Evolutionary conservation across 2,888 invertebrate genomes (phyloP).

Genomic region (Salpingus planirostris): DNA sequence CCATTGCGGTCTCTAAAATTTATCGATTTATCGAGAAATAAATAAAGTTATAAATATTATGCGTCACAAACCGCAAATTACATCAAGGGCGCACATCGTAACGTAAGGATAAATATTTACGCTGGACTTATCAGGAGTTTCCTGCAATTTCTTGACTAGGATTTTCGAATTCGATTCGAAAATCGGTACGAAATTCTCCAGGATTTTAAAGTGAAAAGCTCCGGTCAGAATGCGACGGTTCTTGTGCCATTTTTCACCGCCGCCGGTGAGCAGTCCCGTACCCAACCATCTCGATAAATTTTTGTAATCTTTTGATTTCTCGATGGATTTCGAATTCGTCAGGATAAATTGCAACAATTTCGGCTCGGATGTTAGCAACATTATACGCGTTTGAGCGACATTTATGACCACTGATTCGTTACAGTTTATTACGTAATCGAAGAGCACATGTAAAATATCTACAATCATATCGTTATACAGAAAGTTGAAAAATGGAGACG

Average conservation of each 20-base stretch:
- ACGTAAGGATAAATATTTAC: constrained; percentile 54
- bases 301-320: constrained; percentile 9
- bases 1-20: constrained; percentile 15
- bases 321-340: constrained; percentile 4
- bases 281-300: constrained; percentile 11
- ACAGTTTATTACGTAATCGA: constrained; percentile 5
- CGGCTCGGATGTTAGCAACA: constrained; percentile 8
- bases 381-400: constrained; percentile 2
- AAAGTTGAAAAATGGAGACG: neutral
- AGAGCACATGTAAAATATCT: constrained; percentile 6
- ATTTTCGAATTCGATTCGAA: constrained; percentile 55
- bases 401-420: constrained; percentile 4
- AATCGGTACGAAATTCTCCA: constrained; percentile 59
- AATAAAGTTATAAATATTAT: neutral
- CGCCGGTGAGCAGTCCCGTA: constrained; percentile 10
- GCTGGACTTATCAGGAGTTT: constrained; percentile 33
- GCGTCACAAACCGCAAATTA: constrained; percentile 42
- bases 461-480: neutral
- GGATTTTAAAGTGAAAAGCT: constrained; percentile 66
- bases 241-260: constrained; percentile 48
- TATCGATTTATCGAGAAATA: too few relatives aligned
- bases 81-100: constrained; percentile 50
- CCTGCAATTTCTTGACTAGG: constrained; percentile 46
- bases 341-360: constrained; percentile 10
- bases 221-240: constrained; percentile 65